Base-by-base conservation (phyloP, 2,797 vertebrate genomes). In the Pampus argenteus region DNA sequence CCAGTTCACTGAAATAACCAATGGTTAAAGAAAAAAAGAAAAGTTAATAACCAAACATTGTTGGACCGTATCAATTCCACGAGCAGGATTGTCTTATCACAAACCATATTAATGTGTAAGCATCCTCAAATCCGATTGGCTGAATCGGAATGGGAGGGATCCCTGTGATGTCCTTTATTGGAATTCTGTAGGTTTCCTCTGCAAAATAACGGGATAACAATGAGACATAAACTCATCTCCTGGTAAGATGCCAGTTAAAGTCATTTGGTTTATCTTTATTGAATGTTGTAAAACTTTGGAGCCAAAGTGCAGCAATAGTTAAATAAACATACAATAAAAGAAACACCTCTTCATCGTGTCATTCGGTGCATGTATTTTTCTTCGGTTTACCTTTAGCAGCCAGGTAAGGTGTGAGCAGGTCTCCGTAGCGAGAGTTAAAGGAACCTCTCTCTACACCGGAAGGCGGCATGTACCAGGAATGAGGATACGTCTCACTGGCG, bases 381-480 rank as follows among this genome's bases (percentile, higher is more conserved):
- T 40, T 14, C 5, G 48, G 1, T 74, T 74, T 66, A 96, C 95
- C 90, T 95, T 96, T 95, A 45, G 97, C 96, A 67, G 97, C 95
- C 74, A 96, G 90, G 89, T 97, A 96, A 3, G 96, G 96, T 0
- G 97, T 98, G 56, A 95, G 85, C 60, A 91, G 38, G 80, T 97
- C 97, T 76, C 96, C 97, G 66, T 91, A 97, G 5, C 89, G 25
- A 6, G 1, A 71, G 5, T 0, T 83, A 71, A 90, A 98, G 42
- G 93, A 87, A 5, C 96, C 96, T 69, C 96, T 93, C 84, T 98
- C 96, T 59, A 96, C 95, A 0, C 95, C 96, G 0, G 95, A 94
- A 3, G 95, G 95, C 3, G 97, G 96, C 79, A 98, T n/a, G 68
- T 95, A 93, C 97, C 97, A 98, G 31, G 96, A 97, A 80, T 96